Conservation (phyloP, 2,113 vertebrate genomes). For the Albula goreensis region DNA sequence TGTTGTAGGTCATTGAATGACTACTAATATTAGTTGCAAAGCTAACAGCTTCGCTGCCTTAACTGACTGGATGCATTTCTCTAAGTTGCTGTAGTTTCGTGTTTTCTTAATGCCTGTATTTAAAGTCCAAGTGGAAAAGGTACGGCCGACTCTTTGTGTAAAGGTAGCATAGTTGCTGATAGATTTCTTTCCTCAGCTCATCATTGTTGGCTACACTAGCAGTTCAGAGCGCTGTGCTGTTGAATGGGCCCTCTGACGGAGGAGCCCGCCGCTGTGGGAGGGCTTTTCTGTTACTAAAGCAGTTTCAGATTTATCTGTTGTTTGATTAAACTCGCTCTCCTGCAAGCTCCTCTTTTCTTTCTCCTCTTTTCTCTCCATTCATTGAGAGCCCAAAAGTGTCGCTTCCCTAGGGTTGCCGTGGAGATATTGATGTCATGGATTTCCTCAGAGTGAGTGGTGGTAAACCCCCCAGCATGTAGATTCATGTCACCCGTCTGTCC, state of each 20-base stretch:
- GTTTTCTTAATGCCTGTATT: too few relatives aligned
- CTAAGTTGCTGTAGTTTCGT: too few relatives aligned
- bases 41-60: too few relatives aligned
- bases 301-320: slow-evolving; percentile 11
- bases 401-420: not conserved
- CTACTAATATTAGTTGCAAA: too few relatives aligned
- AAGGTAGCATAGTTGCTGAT: not conserved
- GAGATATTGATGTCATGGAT: not conserved
- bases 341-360: not conserved
- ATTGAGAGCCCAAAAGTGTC: not conserved
- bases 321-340: slow-evolving; percentile 4
- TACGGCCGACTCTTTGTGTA: slow-evolving; percentile 7
- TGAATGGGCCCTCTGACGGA: slow-evolving; percentile 18
- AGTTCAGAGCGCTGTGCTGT: slow-evolving; percentile 1
- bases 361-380: not conserved
- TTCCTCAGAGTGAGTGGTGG: not conserved
- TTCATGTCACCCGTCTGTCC: not conserved
- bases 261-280: slow-evolving; percentile 16
- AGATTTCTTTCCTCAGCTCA: slow-evolving; percentile 23
- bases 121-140: not conserved
- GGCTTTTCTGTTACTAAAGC: slow-evolving; percentile 30
- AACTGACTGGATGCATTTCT: too few relatives aligned
- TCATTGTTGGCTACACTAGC: slow-evolving; percentile 17
- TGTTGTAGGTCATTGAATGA: too few relatives aligned
- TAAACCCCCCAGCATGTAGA: not conserved